These are phyloP conservation scores for Notolepis coatsorum DNA, from an alignment of 2,797 vertebrate genomes.

Conservation along the genomic window DNA sequence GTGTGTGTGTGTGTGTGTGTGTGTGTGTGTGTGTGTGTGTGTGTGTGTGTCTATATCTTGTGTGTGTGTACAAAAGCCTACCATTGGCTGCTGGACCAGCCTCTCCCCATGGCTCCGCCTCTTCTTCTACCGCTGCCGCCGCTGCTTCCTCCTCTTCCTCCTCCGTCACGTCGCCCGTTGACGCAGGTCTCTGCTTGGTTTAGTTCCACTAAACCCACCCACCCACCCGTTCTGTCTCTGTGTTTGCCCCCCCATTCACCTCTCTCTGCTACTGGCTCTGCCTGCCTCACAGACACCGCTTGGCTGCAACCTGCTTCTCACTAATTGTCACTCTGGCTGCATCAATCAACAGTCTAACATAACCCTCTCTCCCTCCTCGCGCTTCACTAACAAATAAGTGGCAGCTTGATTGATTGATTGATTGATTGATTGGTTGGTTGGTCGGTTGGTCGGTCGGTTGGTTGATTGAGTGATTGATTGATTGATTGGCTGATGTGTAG, in stretches of 20 bases:
- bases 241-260: slow-evolving; percentile 36
- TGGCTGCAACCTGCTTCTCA: slow-evolving; percentile 33
- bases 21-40: slow-evolving; percentile 61
- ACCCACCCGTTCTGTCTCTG: slow-evolving; percentile 24
- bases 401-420: slow-evolving; percentile 13
- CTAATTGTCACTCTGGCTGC: slow-evolving; percentile 51
- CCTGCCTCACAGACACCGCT: slow-evolving; percentile 49
- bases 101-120: slow-evolving; percentile 76
- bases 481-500: neutral
- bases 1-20: slow-evolving; percentile 37
- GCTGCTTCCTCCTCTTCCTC: slow-evolving; percentile 75
- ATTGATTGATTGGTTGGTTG: too few species aligned
- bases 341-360: slow-evolving; percentile 61
- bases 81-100: slow-evolving; percentile 79
- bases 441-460: too few species aligned
- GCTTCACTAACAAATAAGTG: slow-evolving; percentile 7
- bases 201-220: slow-evolving; percentile 65
- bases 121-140: slow-evolving; percentile 67
- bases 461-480: too few species aligned
- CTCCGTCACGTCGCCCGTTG: slow-evolving; percentile 77
- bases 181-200: slow-evolving; percentile 82
- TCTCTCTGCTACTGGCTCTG: slow-evolving; percentile 48
- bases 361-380: slow-evolving; percentile 54
- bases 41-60: too few species aligned
- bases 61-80: slow-evolving; percentile 74